Evolutionary conservation across 2,888 invertebrate genomes (phyloP).

Genomic region (Hipparchia semele): DNA sequence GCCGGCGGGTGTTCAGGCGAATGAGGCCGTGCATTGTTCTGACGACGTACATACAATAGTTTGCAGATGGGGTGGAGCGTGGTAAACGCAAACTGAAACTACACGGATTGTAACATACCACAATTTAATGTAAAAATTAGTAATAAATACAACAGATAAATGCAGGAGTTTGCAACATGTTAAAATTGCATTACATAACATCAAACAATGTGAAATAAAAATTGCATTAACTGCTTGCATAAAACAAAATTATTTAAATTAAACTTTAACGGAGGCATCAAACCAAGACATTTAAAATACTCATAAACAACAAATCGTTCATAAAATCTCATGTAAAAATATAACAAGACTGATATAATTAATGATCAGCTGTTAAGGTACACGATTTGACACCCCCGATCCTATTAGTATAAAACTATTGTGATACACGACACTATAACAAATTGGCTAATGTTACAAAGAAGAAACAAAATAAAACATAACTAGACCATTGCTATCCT

Average conservation of each 20-base stretch:
- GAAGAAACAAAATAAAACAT: slow-evolving; percentile 78
- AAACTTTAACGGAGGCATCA: slow-evolving; percentile 82
- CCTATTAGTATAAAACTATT: slow-evolving; percentile 80
- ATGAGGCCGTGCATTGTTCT: slow-evolving; percentile 47
- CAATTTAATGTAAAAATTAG: slow-evolving; percentile 89
- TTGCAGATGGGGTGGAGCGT: slow-evolving; percentile 64
- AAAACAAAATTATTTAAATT: slow-evolving; percentile 82
- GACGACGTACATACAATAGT: slow-evolving; percentile 42
- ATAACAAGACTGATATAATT: slow-evolving; percentile 64
- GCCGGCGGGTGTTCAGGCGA: slow-evolving; percentile 43
- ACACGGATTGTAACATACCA: slow-evolving; percentile 86
- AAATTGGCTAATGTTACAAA: slow-evolving; percentile 80
- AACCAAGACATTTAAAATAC: slow-evolving; percentile 79
- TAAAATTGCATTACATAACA: slow-evolving; percentile 84
- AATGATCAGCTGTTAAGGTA: slow-evolving; percentile 65
- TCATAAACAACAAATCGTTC: slow-evolving; percentile 79
- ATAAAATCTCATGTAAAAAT: slow-evolving; percentile 80
- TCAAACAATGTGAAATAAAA: slow-evolving; percentile 83
- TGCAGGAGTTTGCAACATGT: slow-evolving; percentile 85
- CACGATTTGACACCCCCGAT: slow-evolving; percentile 82
- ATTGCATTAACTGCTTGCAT: slow-evolving; percentile 83
- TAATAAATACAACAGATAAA: slow-evolving; percentile 87
- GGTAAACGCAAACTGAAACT: slow-evolving; percentile 79
- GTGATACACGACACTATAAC: slow-evolving; percentile 82
- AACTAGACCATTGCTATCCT: slow-evolving; percentile 83